Conservation (phyloP, 2,797 vertebrate species). For the Amblyraja radiata region DNA sequence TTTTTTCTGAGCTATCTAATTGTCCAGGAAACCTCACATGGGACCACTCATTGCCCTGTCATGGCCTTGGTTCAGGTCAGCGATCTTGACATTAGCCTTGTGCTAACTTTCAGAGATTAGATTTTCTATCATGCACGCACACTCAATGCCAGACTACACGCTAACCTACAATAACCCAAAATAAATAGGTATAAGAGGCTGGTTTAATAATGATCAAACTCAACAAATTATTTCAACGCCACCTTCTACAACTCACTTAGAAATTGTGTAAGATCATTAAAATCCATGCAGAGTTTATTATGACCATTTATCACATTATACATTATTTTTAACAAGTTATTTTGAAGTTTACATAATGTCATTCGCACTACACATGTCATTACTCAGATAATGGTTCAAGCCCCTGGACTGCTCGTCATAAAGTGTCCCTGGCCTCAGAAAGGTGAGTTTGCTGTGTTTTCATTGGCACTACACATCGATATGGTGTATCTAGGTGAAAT, state of each 20-base stretch:
- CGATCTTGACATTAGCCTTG: constrained; percentile 26
- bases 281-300: constrained; percentile 7
- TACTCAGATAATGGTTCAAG: neutral
- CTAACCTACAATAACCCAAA: constrained; percentile 9
- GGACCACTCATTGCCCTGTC: neutral
- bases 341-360: neutral
- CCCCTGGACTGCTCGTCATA: neutral
- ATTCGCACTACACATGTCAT: neutral
- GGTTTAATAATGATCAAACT: constrained; percentile 26
- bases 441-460: neutral
- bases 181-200: constrained; percentile 6
- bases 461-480: neutral
- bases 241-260: neutral
- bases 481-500: neutral
- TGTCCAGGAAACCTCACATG: neutral
- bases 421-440: neutral
- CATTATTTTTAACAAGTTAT: constrained; percentile 1
- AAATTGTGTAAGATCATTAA: constrained; percentile 3
- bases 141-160: neutral
- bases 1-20: neutral
- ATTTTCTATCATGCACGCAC: neutral
- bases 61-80: neutral
- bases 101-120: constrained; percentile 24
- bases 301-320: neutral
- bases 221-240: neutral